These are phyloP conservation scores for Ophraella communa DNA, from an alignment of 2,888 invertebrate species.

Conservation along the genomic window DNA sequence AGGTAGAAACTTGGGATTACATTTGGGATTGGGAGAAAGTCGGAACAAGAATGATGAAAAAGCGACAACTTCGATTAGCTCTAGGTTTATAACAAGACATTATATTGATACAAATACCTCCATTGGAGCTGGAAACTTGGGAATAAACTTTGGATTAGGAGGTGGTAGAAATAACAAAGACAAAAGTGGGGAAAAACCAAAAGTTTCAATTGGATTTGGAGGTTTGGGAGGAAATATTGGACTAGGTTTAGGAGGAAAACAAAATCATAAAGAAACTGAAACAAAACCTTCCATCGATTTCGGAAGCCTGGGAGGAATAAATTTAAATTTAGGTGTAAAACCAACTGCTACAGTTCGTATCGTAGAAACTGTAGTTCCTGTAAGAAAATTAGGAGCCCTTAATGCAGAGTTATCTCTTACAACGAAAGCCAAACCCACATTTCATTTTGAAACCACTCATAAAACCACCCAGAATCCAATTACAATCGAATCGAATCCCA, in stretches of 20 bases:
- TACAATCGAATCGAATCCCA: neutral
- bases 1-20: neutral
- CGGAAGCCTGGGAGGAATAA: neutral
- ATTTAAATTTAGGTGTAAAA: neutral
- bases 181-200: neutral
- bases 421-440: neutral
- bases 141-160: neutral
- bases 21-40: neutral
- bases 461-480: neutral
- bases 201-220: neutral
- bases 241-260: neutral
- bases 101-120: too few relatives aligned
- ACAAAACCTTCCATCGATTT: too few relatives aligned
- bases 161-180: neutral
- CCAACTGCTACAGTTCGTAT: neutral
- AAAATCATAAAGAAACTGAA: too few relatives aligned
- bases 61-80: too few relatives aligned
- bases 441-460: neutral
- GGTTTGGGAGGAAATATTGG: neutral
- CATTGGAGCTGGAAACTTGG: neutral
- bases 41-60: neutral
- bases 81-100: too few relatives aligned
- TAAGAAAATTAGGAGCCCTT: neutral
- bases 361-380: neutral
- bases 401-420: neutral